Evolutionary conservation across 2,888 invertebrate species (phyloP).

Genomic region (Ophion ventricosus): DNA sequence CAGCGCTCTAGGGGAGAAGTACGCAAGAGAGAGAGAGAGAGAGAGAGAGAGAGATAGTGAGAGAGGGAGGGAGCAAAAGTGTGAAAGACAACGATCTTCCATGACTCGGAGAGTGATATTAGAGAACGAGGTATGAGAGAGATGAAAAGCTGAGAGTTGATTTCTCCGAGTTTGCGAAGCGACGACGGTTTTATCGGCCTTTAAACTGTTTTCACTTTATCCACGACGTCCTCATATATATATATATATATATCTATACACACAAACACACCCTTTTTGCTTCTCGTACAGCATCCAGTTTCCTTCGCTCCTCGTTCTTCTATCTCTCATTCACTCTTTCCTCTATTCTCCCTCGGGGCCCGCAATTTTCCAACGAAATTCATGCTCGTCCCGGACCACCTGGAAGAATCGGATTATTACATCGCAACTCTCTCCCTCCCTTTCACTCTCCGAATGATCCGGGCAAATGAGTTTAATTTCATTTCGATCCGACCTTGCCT

Average conservation of each 20-base stretch:
- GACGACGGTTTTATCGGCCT: conserved; percentile 78
- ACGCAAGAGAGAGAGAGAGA: conserved; percentile 48
- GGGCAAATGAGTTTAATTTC: conserved; percentile 25
- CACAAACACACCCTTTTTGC: conserved; percentile 34
- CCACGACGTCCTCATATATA: conserved; percentile 62
- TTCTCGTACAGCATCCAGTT: conserved; percentile 34
- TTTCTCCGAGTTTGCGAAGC: conserved; percentile 64
- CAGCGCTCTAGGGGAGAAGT: conserved; percentile 16
- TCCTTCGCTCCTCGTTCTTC: conserved; percentile 4
- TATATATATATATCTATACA: background rate
- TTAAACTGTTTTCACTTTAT: conserved; percentile 79
- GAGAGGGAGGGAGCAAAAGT: conserved; percentile 10
- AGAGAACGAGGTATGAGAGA: conserved; percentile 43
- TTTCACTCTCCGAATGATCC: background rate
- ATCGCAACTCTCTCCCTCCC: background rate
- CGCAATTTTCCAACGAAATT: conserved; percentile 34
- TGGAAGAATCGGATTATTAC: conserved; percentile 53
- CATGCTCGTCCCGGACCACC: conserved; percentile 53
- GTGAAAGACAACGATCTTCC: conserved; percentile 58
- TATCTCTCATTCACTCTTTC: background rate
- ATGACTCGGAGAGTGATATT: conserved; percentile 49
- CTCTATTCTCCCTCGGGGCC: conserved; percentile 27
- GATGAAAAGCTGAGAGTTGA: conserved; percentile 64
- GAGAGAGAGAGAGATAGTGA: conserved; percentile 24
- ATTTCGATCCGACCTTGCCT: background rate